Evolutionary conservation across 2,888 invertebrate genomes (phyloP), one percentile per base, ranked within the genome.

Genomic region (Nezara viridula): DNA sequence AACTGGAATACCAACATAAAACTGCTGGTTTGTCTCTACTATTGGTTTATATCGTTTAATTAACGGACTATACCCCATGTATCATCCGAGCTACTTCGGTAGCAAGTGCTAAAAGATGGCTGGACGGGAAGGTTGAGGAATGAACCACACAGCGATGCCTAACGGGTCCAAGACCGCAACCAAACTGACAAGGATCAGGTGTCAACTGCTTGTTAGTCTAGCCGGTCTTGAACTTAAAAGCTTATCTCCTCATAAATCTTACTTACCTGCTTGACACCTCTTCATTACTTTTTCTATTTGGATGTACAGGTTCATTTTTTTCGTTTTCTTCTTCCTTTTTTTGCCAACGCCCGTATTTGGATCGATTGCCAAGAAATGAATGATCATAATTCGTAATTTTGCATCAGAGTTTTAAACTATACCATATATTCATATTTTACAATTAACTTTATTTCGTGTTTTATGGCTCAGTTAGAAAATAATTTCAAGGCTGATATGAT

Each of bases 171-270:
- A 66, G 32, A 66, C 66, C 66, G 32, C 27, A 66, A 66, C 66
- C 66, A 66, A 66, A 66, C 66, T 66, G 66, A 32, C 66, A 66
- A 66, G 66, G 66, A 21, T 66, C 32, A 66, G 66, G 66, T 66
- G 66, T 66, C 66, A 66, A 66, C 66, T 32, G 32, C 66, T 66
- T 66, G 66, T 52, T 32, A 32, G n/a, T n/a, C n/a, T n/a, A 19
- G 60, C 60, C 27, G n/a, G 14, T 60, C 66, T 66, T 32, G 32
- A 32, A 66, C 7, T 66, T 32, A 66, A 32, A 66, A 27, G 14
- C 9, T 27, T 27, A 66, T 66, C 32, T 66, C 32, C 16, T 66
- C 32, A 66, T 66, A 32, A 37, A 66, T 66, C 66, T 66, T 32
- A 6, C 7, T 12, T 32, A 19, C 16, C 32, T 16, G 32, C 7